Evolutionary conservation across 2,888 invertebrate genomes (phyloP).

Genomic region (Phaedon cochleariae): DNA sequence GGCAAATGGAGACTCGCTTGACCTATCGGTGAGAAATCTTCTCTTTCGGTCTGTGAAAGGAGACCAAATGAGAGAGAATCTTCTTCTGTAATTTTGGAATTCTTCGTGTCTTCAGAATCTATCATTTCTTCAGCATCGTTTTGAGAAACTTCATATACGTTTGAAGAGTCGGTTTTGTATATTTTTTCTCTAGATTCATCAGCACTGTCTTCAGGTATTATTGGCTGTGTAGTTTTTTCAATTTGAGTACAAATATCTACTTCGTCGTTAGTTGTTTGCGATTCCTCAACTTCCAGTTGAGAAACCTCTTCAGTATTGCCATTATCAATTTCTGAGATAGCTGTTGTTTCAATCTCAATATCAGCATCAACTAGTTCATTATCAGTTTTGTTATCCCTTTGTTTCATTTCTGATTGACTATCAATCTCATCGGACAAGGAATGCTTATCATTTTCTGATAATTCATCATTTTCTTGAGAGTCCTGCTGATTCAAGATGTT

Average conservation of each 20-base stretch:
- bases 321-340: neutral
- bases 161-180: neutral
- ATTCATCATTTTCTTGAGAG: neutral
- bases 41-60: constrained; percentile 9
- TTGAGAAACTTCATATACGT: neutral
- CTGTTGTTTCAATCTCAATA: too few relatives aligned
- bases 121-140: neutral
- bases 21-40: constrained; percentile 24
- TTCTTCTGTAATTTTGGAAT: constrained; percentile 3
- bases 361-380: too few relatives aligned
- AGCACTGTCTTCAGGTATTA: neutral
- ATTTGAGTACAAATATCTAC: neutral
- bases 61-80: neutral
- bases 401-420: neutral
- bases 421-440: neutral
- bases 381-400: neutral
- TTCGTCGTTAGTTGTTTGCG: neutral
- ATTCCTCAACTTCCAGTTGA: neutral
- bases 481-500: neutral
- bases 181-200: neutral
- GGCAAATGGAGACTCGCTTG: constrained; percentile 24
- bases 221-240: neutral
- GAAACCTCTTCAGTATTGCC: neutral
- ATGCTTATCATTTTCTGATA: neutral
- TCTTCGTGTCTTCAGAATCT: neutral